Evolutionary conservation across 2,888 invertebrate genomes (phyloP).

Genomic region (Xestobium rufovillosum): DNA sequence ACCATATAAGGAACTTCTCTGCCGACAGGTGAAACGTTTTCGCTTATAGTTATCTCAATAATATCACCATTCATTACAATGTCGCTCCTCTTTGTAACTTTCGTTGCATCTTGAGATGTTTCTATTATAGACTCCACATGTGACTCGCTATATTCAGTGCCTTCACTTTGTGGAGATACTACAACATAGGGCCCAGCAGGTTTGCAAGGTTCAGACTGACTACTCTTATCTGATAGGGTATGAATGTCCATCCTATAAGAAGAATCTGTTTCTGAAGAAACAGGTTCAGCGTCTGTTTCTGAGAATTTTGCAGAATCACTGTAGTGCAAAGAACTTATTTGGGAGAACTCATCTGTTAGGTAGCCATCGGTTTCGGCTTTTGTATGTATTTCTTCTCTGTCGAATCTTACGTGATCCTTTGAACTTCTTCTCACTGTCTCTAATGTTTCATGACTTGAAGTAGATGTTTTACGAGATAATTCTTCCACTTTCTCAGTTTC

Average conservation of each 20-base stretch:
- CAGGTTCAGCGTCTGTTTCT: conserved; percentile 35
- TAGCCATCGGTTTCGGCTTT: conserved; percentile 11
- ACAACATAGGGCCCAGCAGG: conserved; percentile 20
- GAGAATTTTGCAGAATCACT: conserved; percentile 33
- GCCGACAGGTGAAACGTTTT: conserved; percentile 14
- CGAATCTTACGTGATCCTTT: conserved; percentile 1
- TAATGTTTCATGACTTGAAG: neutral
- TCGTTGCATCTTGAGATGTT: conserved; percentile 16
- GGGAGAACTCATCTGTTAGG: conserved; percentile 25
- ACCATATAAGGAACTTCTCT: conserved; percentile 10
- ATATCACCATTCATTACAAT: conserved; percentile 43
- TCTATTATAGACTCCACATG: conserved; percentile 33
- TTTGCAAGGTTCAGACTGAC: conserved; percentile 14
- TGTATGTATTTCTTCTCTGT: no score
- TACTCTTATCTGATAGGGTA: conserved; percentile 25
- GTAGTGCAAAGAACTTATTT: conserved; percentile 23
- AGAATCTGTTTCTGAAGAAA: conserved; percentile 38
- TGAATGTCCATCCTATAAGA: conserved; percentile 29
- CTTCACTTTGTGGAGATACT: conserved; percentile 30
- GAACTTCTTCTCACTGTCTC: neutral
- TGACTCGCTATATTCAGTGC: conserved; percentile 32
- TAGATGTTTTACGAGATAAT: no score
- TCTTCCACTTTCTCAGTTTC: conserved; percentile 1
- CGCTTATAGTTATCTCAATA: conserved; percentile 39
- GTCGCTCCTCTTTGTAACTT: conserved; percentile 29